Evolutionary conservation across 1,140 invertebrate species (phyloP).

Genomic region (Lineus longissimus): DNA sequence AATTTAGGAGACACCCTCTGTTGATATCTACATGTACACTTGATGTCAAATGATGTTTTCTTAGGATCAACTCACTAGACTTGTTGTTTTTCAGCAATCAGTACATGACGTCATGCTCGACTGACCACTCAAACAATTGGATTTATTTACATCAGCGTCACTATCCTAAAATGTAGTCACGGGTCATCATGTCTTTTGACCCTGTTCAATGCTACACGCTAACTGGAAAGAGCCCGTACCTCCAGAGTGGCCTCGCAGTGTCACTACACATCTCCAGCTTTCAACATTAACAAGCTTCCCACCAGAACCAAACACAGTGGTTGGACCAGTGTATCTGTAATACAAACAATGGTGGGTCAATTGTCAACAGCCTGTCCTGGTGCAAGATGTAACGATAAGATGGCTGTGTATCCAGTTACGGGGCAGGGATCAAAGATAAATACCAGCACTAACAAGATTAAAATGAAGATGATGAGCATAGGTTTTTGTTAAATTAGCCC

Average conservation of each 20-base stretch:
- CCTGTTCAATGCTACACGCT: background rate
- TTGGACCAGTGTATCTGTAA: slow-evolving; percentile 35
- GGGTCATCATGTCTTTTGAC: no score
- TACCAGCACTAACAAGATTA: no score
- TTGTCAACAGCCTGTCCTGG: background rate
- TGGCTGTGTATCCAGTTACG: no score
- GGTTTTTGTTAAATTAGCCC: no score
- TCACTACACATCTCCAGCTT: slow-evolving; percentile 84
- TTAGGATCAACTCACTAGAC: background rate
- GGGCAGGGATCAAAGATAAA: no score
- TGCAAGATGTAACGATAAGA: no score
- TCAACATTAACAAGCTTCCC: slow-evolving; percentile 76
- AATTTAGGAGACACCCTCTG: background rate
- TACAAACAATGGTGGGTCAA: slow-evolving; percentile 3
- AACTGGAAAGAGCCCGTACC: slow-evolving; percentile 32
- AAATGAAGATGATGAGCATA: no score
- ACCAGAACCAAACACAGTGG: slow-evolving; percentile 42
- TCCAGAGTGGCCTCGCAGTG: slow-evolving; percentile 82
- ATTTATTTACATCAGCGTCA: no score
- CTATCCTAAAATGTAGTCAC: no score
- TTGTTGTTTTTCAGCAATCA: no score
- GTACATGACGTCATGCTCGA: no score
- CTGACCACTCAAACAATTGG: no score
- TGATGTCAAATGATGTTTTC: background rate
- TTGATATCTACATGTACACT: background rate